Conservation (phyloP, 2,797 vertebrate species). For the Megaceryle alcyon region DNA sequence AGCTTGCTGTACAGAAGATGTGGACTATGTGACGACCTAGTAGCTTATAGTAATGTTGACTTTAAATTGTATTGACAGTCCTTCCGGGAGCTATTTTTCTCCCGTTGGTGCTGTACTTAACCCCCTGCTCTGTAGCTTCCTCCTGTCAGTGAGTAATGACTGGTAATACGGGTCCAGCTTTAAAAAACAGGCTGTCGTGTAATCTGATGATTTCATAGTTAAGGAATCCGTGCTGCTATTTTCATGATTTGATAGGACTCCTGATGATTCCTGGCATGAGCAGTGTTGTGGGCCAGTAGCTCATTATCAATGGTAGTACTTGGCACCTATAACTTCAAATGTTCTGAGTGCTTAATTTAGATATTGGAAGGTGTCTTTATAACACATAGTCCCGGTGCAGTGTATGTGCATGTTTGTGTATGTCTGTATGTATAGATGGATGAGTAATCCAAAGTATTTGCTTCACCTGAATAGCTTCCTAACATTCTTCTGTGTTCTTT, state of each 20-base stretch:
- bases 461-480: conserved; percentile 33
- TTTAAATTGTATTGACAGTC: not conserved
- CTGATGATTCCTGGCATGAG: conserved; percentile 25
- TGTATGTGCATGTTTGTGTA: not conserved
- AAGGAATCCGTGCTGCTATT: conserved; percentile 54
- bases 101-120: not conserved
- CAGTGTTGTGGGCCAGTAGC: not conserved
- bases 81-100: not conserved
- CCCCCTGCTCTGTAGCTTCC: not conserved
- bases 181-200: not conserved
- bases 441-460: not conserved
- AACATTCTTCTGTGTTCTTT: conserved; percentile 47
- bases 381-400: not conserved
- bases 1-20: not conserved
- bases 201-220: conserved; percentile 38
- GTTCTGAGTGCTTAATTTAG: conserved; percentile 6
- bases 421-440: not conserved
- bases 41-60: not conserved
- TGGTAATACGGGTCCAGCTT: not conserved
- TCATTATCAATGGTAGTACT: not conserved
- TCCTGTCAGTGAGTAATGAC: not conserved
- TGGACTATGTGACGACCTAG: not conserved
- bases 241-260: conserved; percentile 38
- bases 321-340: conserved; percentile 10
- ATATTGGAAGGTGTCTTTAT: conserved; percentile 5